A percentile compares a stretch with the other conserved stretches of the same genome.
Evolutionary conservation across 92 coral and sea anemone genomes (phyloP).

Genomic region (Actinostola sp.): DNA sequence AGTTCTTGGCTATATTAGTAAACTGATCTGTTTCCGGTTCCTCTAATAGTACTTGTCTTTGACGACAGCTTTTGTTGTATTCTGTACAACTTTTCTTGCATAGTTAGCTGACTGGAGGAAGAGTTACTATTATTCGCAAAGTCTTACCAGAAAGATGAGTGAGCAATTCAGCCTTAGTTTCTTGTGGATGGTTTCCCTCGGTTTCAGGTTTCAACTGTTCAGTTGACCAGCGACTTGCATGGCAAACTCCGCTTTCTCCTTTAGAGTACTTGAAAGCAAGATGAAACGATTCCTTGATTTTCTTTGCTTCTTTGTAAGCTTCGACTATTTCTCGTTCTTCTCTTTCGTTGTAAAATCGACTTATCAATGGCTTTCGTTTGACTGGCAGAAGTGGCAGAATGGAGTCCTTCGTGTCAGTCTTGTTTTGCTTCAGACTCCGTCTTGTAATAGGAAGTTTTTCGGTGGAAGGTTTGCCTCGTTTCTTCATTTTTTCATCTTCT

Average conservation of each 20-base stretch:
- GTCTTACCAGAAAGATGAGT: conserved; percentile 15
- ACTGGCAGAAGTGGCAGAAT: conserved; percentile 29
- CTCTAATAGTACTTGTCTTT: too few species aligned
- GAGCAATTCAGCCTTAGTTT: background rate
- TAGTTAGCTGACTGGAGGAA: too few species aligned
- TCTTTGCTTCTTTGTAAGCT: conserved; percentile 36
- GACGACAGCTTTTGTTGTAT: too few species aligned
- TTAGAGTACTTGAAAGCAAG: conserved; percentile 38
- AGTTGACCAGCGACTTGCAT: too few species aligned
- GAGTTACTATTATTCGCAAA: conserved; percentile 24
- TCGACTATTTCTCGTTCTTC: conserved; percentile 30
- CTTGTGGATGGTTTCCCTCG: background rate
- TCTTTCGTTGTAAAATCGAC: conserved; percentile 25
- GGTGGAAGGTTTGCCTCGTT: background rate
- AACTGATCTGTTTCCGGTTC: too few species aligned
- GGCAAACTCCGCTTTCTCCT: background rate
- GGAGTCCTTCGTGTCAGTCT: background rate
- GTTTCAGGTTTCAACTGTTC: too few species aligned
- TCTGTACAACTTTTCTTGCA: too few species aligned
- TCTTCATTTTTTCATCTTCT: conserved; percentile 5
- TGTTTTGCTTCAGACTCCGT: background rate
- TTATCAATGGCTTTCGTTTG: conserved; percentile 14
- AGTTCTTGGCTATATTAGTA: too few species aligned
- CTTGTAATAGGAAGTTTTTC: conserved; percentile 19
- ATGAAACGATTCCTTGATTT: conserved; percentile 30